These are phyloP conservation scores for Parotia lawesii DNA, from an alignment of 2,113 vertebrate genomes.

Conservation along the genomic window DNA sequence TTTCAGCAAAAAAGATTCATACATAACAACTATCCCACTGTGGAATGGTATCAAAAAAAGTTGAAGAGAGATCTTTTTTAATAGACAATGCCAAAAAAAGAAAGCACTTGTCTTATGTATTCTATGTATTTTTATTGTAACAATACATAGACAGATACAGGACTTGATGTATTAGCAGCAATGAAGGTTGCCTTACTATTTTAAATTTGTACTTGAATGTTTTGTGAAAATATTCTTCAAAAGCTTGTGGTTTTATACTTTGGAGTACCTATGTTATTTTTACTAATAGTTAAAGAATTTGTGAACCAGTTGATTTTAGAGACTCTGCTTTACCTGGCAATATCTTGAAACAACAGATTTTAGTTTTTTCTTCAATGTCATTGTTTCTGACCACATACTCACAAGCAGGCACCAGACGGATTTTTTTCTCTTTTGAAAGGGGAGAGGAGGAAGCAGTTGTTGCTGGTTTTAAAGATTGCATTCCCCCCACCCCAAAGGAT, in stretches of 20 bases:
- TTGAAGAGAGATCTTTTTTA: not conserved
- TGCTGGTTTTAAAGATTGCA: not conserved
- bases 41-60: not conserved
- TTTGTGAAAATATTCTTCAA: not conserved
- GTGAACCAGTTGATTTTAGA: not conserved
- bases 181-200: not conserved
- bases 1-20: constrained; percentile 20
- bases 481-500: not conserved
- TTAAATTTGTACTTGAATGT: not conserved
- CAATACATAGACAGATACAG: not conserved
- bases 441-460: not conserved
- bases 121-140: not conserved
- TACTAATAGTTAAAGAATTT: not conserved
- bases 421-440: not conserved
- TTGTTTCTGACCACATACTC: not conserved
- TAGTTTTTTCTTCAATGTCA: not conserved
- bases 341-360: constrained; percentile 32
- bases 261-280: not conserved
- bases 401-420: not conserved
- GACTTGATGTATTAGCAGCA: not conserved
- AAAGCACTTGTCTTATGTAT: not conserved
- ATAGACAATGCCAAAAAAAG: not conserved
- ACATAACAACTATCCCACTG: not conserved
- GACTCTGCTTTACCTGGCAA: constrained; percentile 31
- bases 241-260: not conserved